Percentiles rank a stretch among this genome's conserved stretches.
Conservation (phyloP, 2,113 vertebrate species). For the Megaleporinus macrocephalus region DNA sequence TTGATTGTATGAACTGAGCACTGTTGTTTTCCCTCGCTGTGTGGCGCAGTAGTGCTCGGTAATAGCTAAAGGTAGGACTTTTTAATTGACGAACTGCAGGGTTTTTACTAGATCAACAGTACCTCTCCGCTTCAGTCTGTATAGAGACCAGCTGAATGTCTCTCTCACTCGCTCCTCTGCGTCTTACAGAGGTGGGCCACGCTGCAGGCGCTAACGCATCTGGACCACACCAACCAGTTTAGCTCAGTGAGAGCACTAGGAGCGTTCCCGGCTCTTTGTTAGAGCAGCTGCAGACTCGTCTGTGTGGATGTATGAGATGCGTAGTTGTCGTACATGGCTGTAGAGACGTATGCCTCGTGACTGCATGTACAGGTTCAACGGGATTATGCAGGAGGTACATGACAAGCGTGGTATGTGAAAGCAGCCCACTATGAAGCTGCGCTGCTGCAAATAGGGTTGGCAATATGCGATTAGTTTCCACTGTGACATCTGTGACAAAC, state of each 20-base stretch:
- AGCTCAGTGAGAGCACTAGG: not conserved
- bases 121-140: conserved; percentile 40
- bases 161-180: not conserved
- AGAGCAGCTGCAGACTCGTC: not conserved
- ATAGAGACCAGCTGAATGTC: conserved; percentile 51
- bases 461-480: conserved; percentile 31
- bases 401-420: not conserved
- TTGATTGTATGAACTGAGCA: conserved; percentile 50
- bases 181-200: not conserved
- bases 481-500: conserved; percentile 6
- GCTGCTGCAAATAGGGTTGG: not conserved
- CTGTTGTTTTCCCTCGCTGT: conserved; percentile 20
- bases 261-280: not conserved
- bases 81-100: conserved; percentile 31
- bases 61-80: not conserved
- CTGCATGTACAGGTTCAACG: not conserved
- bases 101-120: conserved; percentile 6
- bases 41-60: not conserved
- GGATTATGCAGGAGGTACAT: not conserved
- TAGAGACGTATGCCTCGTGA: not conserved
- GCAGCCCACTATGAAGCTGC: not conserved
- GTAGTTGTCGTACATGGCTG: not conserved
- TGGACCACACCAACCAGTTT: not conserved
- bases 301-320: not conserved
- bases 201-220: not conserved